phyloP scores from a whole-genome alignment of 2,113 vertebrate genomes.

The Grammomys surdaster region DNA sequence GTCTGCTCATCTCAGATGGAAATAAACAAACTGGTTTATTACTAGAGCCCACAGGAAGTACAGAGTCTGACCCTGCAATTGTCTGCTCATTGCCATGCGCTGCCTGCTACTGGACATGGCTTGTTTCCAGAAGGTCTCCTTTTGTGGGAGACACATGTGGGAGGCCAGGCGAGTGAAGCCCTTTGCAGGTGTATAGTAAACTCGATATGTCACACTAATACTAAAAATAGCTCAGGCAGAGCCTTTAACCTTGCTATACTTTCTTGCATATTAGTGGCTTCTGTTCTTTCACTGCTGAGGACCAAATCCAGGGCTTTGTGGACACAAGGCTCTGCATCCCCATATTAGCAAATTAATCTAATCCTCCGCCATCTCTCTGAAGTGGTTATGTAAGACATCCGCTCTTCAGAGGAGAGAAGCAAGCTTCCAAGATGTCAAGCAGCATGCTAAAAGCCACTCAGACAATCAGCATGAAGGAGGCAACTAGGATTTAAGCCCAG shows the following conservation, averaged over 20 bases:
- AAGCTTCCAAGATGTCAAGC: not conserved
- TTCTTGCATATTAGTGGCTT: not conserved
- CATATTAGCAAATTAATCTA: not conserved
- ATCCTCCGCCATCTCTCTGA: not conserved
- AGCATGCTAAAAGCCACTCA: constrained; percentile 39
- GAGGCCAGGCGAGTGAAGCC: not conserved
- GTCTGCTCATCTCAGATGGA: not conserved
- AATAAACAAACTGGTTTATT: constrained; percentile 47
- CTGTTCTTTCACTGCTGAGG: not conserved
- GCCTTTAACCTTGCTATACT: not conserved
- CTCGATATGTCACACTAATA: not conserved
- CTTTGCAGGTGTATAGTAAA: not conserved
- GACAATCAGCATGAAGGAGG: not conserved
- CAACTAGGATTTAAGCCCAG: not conserved
- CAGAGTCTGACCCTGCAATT: constrained; percentile 11
- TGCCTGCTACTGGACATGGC: not conserved
- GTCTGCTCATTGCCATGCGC: constrained; percentile 8
- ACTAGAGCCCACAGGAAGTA: not conserved
- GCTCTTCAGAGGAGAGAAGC: constrained; percentile 50
- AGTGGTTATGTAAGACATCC: constrained; percentile 2
- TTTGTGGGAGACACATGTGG: not conserved
- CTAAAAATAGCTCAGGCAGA: not conserved
- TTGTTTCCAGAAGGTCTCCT: not conserved
- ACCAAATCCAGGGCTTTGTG: not conserved
- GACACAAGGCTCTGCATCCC: not conserved